These are phyloP conservation scores for Gobiocypris rarus DNA, from an alignment of 2,113 vertebrate species.

Conservation along the genomic window DNA sequence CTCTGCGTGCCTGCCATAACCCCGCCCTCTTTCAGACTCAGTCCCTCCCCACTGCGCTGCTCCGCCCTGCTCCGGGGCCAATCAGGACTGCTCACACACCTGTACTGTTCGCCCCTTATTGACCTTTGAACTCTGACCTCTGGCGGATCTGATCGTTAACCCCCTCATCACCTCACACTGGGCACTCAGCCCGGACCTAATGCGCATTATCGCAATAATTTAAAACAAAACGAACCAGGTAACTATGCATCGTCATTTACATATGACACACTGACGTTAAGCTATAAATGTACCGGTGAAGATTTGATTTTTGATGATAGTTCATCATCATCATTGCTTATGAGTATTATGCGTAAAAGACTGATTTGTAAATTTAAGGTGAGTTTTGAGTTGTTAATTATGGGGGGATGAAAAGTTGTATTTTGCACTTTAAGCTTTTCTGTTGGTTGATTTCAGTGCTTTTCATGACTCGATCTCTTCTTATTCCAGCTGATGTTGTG, in stretches of 20 bases:
- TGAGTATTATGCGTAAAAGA: constrained; percentile 39
- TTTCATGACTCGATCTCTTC: constrained; percentile 73
- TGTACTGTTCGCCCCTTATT: constrained; percentile 95
- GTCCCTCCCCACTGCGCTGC: constrained; percentile 85
- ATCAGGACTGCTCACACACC: constrained; percentile 93
- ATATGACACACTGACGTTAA: constrained; percentile 61
- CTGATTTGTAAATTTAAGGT: constrained; percentile 20
- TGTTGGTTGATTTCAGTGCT: constrained; percentile 68
- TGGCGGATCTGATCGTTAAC: constrained; percentile 27
- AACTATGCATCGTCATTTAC: constrained; percentile 91
- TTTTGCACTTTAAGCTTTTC: constrained; percentile 75
- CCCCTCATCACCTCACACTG: constrained; percentile 18
- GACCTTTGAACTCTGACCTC: constrained; percentile 69
- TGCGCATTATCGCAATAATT: constrained; percentile 89
- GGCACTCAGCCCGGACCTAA: constrained; percentile 49
- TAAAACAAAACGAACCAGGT: constrained; percentile 80
- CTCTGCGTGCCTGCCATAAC: constrained; percentile 82
- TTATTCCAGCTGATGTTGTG: constrained; percentile 52
- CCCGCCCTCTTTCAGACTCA: constrained; percentile 90
- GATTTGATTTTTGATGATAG: constrained; percentile 51
- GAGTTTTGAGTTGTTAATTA: constrained; percentile 33
- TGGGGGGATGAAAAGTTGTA: constrained; percentile 53
- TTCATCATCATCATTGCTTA: constrained; percentile 60
- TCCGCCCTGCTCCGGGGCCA: constrained; percentile 91
- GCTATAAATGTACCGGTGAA: constrained; percentile 59